phyloP scores from a whole-genome alignment of 2,797 vertebrate species.

The Chrysolophus pictus region DNA sequence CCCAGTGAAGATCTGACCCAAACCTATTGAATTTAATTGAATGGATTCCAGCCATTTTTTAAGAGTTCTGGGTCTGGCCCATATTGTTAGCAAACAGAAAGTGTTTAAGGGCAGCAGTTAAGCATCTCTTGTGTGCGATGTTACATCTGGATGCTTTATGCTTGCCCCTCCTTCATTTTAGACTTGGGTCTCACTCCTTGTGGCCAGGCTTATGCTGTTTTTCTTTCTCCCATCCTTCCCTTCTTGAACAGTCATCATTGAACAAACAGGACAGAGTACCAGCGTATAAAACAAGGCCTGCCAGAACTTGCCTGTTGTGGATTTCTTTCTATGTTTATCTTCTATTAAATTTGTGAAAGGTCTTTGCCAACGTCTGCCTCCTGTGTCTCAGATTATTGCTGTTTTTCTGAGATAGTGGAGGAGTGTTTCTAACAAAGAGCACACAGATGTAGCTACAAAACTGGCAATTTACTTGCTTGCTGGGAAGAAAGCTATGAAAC shows the following conservation, averaged over 20 bases:
- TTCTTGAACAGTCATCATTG: not conserved
- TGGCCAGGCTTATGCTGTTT: not conserved
- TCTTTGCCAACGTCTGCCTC: constrained; percentile 42
- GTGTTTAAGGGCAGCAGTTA: not conserved
- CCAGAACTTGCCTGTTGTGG: not conserved
- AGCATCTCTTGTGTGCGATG: constrained; percentile 22
- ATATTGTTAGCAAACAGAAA: not conserved
- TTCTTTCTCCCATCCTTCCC: not conserved
- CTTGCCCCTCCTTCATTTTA: not conserved
- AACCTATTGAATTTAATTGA: not conserved
- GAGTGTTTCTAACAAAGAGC: not conserved
- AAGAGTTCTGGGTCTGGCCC: not conserved
- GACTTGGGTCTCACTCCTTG: not conserved
- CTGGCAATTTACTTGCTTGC: not conserved
- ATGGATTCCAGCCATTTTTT: not conserved
- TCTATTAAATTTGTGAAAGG: not conserved
- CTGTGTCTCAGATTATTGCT: not conserved
- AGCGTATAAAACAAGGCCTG: not conserved
- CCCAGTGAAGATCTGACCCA: not conserved
- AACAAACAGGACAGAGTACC: not conserved
- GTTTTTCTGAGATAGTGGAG: constrained; percentile 3
- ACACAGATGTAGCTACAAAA: constrained; percentile 14
- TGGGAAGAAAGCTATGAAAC: not conserved
- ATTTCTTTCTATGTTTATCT: constrained; percentile 27
- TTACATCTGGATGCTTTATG: constrained; percentile 30